Conservation (phyloP, 2,797 vertebrate genomes). For the Rhinogobio ventralis region DNA sequence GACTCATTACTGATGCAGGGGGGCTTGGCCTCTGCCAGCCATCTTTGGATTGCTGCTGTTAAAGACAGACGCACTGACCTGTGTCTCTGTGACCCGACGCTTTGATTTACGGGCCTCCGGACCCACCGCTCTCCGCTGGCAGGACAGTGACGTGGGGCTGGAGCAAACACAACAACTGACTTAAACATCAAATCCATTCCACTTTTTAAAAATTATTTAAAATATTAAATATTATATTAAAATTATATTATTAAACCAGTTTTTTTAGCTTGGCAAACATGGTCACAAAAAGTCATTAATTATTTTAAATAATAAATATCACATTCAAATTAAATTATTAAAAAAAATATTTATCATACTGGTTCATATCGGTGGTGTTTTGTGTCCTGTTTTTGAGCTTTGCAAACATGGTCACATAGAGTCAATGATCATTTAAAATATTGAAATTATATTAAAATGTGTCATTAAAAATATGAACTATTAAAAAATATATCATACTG, state of each 20-base stretch:
- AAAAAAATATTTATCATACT: not conserved
- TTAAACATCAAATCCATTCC: not conserved
- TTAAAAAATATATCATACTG: too few species aligned
- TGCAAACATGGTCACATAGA: too few species aligned
- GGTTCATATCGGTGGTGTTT: not conserved
- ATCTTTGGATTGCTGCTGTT: constrained; percentile 31
- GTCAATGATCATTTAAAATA: too few species aligned
- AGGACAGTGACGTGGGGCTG: constrained; percentile 81
- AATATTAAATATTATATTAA: too few species aligned
- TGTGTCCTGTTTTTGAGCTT: not conserved
- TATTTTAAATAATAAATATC: not conserved
- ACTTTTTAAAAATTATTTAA: not conserved
- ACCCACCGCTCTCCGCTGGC: constrained; percentile 77
- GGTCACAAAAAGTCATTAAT: not conserved
- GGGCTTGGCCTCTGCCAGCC: constrained; percentile 22
- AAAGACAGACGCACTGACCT: constrained; percentile 75
- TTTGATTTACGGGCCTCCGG: constrained; percentile 81
- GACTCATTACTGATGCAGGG: constrained; percentile 13
- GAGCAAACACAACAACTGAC: constrained; percentile 48
- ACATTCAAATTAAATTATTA: not conserved
- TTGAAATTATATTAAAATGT: too few species aligned
- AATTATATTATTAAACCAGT: too few species aligned
- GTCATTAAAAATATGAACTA: too few species aligned
- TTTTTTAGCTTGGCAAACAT: not conserved
- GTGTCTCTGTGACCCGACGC: constrained; percentile 81